Evolutionary conservation across 2,888 invertebrate species (phyloP), one percentile per base, ranked within the genome.

Genomic region (Drosophila mettleri): DNA sequence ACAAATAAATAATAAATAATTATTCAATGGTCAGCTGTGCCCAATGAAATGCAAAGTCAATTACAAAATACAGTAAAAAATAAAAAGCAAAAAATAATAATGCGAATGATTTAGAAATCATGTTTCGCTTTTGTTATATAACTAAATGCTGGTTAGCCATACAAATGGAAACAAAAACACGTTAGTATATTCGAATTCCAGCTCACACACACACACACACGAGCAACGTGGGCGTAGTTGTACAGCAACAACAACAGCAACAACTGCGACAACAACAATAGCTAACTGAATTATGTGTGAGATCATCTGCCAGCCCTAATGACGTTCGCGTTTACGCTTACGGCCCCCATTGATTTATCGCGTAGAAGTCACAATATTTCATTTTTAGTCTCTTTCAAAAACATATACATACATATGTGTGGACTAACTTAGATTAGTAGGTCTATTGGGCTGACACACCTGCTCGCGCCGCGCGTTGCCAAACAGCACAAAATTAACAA

Each of bases 401-500:
- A 7, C n/a, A n/a, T n/a, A 55, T 9, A 8, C 14, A 24, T 36
- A 41, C n/a, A 6, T 18, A 39, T 14, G 9, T 46, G 27, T n/a
- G n/a, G n/a, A 20, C 39, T 33, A 24, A 24, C 24, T 24, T 24
- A n/a, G 38, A 24, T 3, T 20, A 54, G 7, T n/a, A 33, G 38
- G 24, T 53, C 18, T 34, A 51, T 49, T 39, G 38, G 31, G 20
- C 31, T 27, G 65, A 48, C 80, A 83, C 86, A 80, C 86, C 80
- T 83, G 80, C 49, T 51, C 16, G 46, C 33, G 20, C 51, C 51
- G 16, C 48, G 24, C 53, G 52, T 78, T 76, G 74, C 76, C 78
- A 84, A 73, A 84, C 65, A 71, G 78, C 65, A 68, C 24, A 81
- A 81, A 87, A 85, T 81, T 76, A 76, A 81, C 82, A 85, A 81